A percentile compares a stretch with the other conserved stretches of the same genome.
These are phyloP conservation scores for Clarias pachynema DNA, from an alignment of 2,797 vertebrate genomes.

Conservation along the genomic window DNA sequence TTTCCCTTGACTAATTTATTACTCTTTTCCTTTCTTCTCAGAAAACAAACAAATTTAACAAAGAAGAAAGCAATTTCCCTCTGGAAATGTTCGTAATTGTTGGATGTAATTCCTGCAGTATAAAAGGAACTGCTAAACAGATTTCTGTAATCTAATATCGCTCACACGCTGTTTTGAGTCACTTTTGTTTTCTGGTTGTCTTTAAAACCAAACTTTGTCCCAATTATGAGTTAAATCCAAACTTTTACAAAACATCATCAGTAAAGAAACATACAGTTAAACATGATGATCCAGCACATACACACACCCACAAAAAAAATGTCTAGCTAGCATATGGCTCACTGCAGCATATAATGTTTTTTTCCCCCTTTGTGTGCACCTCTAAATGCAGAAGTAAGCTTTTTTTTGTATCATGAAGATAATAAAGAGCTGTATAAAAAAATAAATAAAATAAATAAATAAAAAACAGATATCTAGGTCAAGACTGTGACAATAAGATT, in stretches of 20 bases:
- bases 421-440: constrained; percentile 9
- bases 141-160: neutral
- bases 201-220: neutral
- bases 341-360: neutral
- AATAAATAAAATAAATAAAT: neutral
- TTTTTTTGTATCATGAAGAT: neutral
- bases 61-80: too few relatives aligned
- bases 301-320: neutral
- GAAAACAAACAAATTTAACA: too few relatives aligned
- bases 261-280: neutral
- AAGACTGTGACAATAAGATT: constrained; percentile 20
- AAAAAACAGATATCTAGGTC: constrained; percentile 7
- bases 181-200: neutral
- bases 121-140: neutral
- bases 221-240: neutral
- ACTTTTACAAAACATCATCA: neutral
- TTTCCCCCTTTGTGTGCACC: neutral
- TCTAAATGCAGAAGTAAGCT: constrained; percentile 19
- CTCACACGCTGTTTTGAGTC: neutral
- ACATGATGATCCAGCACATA: constrained; percentile 26
- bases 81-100: too few relatives aligned
- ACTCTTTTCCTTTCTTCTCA: too few relatives aligned
- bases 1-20: too few relatives aligned
- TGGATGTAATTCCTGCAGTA: neutral
- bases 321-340: constrained; percentile 10